These are phyloP conservation scores for Gyps fulvus DNA, from an alignment of 2,113 vertebrate species.

Conservation along the genomic window DNA sequence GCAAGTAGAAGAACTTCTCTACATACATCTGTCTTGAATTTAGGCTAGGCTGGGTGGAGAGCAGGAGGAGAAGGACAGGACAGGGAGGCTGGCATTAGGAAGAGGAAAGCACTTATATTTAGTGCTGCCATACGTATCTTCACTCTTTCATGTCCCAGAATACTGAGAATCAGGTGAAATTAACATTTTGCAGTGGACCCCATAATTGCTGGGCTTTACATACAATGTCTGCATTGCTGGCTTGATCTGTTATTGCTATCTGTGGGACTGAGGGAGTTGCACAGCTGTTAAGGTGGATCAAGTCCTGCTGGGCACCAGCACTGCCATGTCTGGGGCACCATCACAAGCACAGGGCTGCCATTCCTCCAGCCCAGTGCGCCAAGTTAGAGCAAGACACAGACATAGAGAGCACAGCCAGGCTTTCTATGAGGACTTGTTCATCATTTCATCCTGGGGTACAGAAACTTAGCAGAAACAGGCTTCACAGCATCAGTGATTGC, in stretches of 20 bases:
- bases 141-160: not conserved
- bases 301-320: not conserved
- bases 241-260: not conserved
- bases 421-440: not conserved
- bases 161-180: not conserved
- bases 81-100: not conserved
- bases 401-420: not conserved
- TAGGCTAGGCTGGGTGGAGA: not conserved
- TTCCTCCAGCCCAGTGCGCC: rapidly evolving
- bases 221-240: rapidly evolving
- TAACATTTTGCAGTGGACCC: not conserved
- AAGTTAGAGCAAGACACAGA: not conserved
- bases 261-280: not conserved
- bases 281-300: not conserved
- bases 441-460: not conserved
- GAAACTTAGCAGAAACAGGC: not conserved
- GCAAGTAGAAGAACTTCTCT: not conserved
- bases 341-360: not conserved
- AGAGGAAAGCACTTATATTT: not conserved
- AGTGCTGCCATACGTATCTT: rapidly evolving
- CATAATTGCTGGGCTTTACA: rapidly evolving
- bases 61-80: not conserved
- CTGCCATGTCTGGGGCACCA: not conserved
- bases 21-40: not conserved
- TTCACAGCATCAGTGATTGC: not conserved